These are phyloP conservation scores for Drosophila quinaria DNA, from an alignment of 2,888 invertebrate genomes.

Conservation along the genomic window DNA sequence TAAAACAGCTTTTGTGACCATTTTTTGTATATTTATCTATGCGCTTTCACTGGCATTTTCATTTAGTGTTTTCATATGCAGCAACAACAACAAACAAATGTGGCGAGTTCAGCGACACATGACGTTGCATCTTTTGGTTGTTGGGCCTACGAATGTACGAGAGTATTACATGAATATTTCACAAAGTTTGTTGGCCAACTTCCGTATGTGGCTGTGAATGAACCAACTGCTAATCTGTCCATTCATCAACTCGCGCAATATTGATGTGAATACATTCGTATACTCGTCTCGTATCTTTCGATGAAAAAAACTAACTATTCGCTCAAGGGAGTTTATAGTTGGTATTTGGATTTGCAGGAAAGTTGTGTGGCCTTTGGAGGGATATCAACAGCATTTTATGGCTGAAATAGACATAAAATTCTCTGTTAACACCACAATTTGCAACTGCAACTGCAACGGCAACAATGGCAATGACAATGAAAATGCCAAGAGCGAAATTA, in stretches of 20 bases:
- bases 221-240: conserved; percentile 36
- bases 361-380: background rate
- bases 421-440: conserved; percentile 14
- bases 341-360: conserved; percentile 8
- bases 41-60: conserved; percentile 33
- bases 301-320: conserved; percentile 25
- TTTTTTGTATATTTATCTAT: conserved; percentile 13
- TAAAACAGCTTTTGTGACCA: conserved; percentile 16
- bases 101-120: conserved; percentile 41
- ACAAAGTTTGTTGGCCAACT: conserved; percentile 48
- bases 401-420: conserved; percentile 12
- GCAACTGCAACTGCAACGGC: conserved; percentile 5
- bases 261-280: conserved; percentile 29
- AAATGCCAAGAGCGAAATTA: conserved; percentile 39
- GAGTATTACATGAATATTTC: conserved; percentile 42
- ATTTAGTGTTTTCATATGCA: conserved; percentile 10
- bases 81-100: conserved; percentile 11
- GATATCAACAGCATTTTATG: background rate
- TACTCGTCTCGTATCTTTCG: background rate
- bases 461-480: conserved; percentile 46
- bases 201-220: conserved; percentile 32
- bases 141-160: background rate
- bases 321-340: conserved; percentile 5
- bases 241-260: conserved; percentile 35
- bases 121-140: conserved; percentile 38